Evolutionary conservation across 2,888 invertebrate species (phyloP), one percentile per base, ranked within the genome.

Genomic region (Amiota mariae): DNA sequence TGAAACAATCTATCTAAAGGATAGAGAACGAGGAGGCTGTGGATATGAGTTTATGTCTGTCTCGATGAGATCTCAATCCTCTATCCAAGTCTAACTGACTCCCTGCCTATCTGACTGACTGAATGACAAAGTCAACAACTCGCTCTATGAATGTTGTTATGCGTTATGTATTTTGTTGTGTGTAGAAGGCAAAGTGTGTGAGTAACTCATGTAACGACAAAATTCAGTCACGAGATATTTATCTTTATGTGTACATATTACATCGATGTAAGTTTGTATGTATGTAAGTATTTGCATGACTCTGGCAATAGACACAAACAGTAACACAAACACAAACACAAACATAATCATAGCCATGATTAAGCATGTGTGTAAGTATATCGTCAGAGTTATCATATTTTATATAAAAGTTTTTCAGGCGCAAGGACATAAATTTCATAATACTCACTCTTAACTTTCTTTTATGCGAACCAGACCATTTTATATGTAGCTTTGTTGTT

Each of bases 31-130:
- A n/a, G 6, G 8, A 6, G 0, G 3, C 36, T 36, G 8, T 36
- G 36, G 36, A 36, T n/a, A 66, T 76, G 83, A 83, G 79, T 79
- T 81, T 82, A 82, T 82, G 85, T 78, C 71, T 75, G 75, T 76
- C 61, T 76, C 78, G 57, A 67, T 59, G 59, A 74, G 67, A 63
- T 61, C 48, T 57, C 68, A 59, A 61, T 54, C 67, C 77, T 70
- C 77, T 67, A 67, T 73, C 76, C 36, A 24, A 15, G 46, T 47
- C 36, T 46, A 18, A 24, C 2, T 36, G 8, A 36, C 36, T 36
- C 36, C 36, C 36, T 4, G 36, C 36, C 36, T 6, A 36, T 2
- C 36, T 36, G 36, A 2, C 36, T 36, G 36, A 18, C 4, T 20
- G 36, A 18, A 0, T 20, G 18, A 59, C 59, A 59, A 59, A 59